Conservation (phyloP, 2,113 vertebrate genomes). For the Emydocephalus ijimae region DNA sequence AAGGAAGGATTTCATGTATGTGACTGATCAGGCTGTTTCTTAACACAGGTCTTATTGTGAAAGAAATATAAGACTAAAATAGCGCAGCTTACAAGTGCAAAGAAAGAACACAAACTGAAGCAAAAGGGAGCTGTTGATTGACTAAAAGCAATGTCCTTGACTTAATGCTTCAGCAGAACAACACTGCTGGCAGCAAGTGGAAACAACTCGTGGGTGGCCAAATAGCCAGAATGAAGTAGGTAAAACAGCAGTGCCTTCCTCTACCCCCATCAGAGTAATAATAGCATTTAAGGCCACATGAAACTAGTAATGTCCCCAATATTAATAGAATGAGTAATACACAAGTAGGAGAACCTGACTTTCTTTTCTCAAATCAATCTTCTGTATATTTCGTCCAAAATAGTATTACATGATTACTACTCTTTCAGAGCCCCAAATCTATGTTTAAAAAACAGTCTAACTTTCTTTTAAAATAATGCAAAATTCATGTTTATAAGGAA, state of each 20-base stretch:
- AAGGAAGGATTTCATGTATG: not conserved
- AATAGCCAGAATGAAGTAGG: not conserved
- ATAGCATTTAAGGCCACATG: not conserved
- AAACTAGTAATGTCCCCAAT: not conserved
- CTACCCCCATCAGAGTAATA: not conserved
- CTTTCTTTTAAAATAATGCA: not conserved
- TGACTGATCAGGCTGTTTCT: not conserved
- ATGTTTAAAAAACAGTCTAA: not conserved
- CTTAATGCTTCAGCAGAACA: not conserved
- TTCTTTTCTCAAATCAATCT: not conserved
- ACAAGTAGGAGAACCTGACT: not conserved
- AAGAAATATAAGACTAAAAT: not conserved
- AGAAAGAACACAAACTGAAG: not conserved
- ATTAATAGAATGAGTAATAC: not conserved
- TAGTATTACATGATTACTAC: not conserved
- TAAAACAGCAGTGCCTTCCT: not conserved
- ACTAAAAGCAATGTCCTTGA: not conserved
- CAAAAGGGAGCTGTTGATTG: not conserved
- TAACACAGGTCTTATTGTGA: not conserved
- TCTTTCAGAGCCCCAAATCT: not conserved
- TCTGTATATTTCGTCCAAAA: not conserved
- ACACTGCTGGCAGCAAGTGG: not conserved
- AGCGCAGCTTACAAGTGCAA: not conserved
- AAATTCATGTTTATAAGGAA: not conserved
- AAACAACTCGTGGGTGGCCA: not conserved